These are phyloP conservation scores for Prionailurus viverrinus DNA, from an alignment of 2,113 vertebrate genomes.

Conservation along the genomic window DNA sequence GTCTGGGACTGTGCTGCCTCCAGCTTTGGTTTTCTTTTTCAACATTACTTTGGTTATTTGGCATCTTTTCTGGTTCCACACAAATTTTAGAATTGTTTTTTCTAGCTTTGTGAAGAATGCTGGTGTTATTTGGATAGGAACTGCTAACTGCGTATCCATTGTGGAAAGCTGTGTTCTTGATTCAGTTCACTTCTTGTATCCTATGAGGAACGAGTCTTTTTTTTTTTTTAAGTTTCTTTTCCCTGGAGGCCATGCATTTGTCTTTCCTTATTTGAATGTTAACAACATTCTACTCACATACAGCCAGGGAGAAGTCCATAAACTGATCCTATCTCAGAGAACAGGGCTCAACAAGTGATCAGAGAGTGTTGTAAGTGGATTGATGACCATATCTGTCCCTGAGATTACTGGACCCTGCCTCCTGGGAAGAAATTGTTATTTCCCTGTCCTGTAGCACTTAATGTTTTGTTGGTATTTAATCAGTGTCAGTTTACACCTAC, in stretches of 20 bases:
- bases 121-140: too few relatives aligned
- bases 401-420: neutral
- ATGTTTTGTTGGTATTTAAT: neutral
- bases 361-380: neutral
- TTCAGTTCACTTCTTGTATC: neutral
- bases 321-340: neutral
- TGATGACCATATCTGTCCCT: neutral
- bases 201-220: neutral
- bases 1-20: too few relatives aligned
- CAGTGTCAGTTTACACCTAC: neutral
- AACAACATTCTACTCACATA: neutral
- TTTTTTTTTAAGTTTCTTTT: neutral
- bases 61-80: too few relatives aligned
- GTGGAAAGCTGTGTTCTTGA: neutral
- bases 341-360: neutral
- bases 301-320: neutral
- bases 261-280: neutral
- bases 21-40: too few relatives aligned
- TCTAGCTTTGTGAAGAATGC: too few relatives aligned
- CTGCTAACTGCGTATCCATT: neutral
- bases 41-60: too few relatives aligned
- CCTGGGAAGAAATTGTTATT: neutral
- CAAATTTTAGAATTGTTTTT: too few relatives aligned
- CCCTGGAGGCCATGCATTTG: neutral
- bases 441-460: neutral